These are phyloP conservation scores for Ecdyonurus torrentis DNA, from an alignment of 2,888 invertebrate species.

Conservation along the genomic window DNA sequence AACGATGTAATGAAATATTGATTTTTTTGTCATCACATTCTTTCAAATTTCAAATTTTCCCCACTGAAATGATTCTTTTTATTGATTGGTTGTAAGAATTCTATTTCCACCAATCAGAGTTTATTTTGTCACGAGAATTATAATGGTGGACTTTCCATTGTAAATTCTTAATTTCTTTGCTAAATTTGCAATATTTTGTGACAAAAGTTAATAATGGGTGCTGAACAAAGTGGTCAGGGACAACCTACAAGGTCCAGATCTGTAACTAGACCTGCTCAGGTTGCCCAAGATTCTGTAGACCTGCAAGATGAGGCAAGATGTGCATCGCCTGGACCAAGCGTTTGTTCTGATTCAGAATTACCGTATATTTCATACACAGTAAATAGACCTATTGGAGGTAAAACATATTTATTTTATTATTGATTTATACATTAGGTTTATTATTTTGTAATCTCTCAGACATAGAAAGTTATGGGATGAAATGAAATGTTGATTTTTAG, in stretches of 20 bases:
- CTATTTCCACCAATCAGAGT: too few relatives aligned
- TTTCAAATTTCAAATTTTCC: too few relatives aligned
- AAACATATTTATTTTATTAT: conserved; percentile 10
- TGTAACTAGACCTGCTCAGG: conserved; percentile 14
- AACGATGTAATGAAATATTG: too few relatives aligned
- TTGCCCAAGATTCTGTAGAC: conserved; percentile 22
- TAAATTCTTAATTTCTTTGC: too few relatives aligned
- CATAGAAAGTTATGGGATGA: too few relatives aligned
- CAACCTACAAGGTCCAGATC: conserved; percentile 4
- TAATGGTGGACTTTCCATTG: background rate
- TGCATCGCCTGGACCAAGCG: conserved; percentile 71
- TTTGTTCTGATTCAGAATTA: conserved; percentile 75
- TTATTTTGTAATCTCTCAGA: too few relatives aligned
- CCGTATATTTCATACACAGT: conserved; percentile 86
- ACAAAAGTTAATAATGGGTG: conserved; percentile 20
- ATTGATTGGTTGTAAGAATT: too few relatives aligned
- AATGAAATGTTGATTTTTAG: background rate
- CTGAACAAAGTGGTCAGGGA: conserved; percentile 21
- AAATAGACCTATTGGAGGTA: conserved; percentile 72
- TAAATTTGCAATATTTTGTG: conserved; percentile 10
- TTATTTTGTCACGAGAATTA: background rate
- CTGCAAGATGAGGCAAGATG: conserved; percentile 35
- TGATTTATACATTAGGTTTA: background rate
- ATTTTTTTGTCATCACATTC: too few relatives aligned
- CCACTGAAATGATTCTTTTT: too few relatives aligned